A percentile compares a stretch with the other conserved stretches of the same genome.
These are phyloP conservation scores for Cydia fagiglandana DNA, from an alignment of 1,140 invertebrate species.

Conservation along the genomic window DNA sequence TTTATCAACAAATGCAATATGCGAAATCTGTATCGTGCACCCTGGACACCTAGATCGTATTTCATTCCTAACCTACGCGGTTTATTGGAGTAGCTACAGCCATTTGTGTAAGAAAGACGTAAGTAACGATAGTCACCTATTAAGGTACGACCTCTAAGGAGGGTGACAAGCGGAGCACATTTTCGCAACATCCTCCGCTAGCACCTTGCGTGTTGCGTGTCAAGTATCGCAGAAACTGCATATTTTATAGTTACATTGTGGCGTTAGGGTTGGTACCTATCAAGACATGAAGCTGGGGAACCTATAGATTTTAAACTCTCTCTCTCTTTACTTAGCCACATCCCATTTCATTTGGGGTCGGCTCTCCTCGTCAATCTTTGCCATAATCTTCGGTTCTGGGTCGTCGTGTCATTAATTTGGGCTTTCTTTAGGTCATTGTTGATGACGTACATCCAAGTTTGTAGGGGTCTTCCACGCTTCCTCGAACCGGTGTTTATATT, in stretches of 20 bases:
- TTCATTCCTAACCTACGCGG: constrained; percentile 10
- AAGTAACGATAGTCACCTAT: not conserved
- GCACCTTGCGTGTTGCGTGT: constrained; percentile 27
- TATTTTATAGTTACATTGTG: constrained; percentile 11
- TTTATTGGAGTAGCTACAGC: not conserved
- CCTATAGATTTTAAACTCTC: not conserved
- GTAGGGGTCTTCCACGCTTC: too few species aligned
- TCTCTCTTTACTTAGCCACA: too few species aligned
- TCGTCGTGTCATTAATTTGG: too few species aligned
- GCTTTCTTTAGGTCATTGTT: too few species aligned
- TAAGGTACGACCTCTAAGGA: not conserved
- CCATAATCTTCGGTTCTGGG: too few species aligned
- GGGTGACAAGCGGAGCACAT: constrained; percentile 9
- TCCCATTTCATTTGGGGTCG: too few species aligned
- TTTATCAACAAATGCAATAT: not conserved
- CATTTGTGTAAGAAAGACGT: not conserved
- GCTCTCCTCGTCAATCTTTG: too few species aligned
- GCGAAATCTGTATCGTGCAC: not conserved
- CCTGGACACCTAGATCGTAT: constrained; percentile 3
- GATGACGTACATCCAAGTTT: too few species aligned
- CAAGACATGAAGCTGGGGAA: not conserved
- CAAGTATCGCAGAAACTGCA: constrained; percentile 14
- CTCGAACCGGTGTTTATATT: too few species aligned
- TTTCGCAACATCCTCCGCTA: constrained; percentile 23
- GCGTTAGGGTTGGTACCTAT: not conserved